Evolutionary conservation across 2,113 vertebrate genomes (phyloP).

Genomic region (Cinclus cinclus): DNA sequence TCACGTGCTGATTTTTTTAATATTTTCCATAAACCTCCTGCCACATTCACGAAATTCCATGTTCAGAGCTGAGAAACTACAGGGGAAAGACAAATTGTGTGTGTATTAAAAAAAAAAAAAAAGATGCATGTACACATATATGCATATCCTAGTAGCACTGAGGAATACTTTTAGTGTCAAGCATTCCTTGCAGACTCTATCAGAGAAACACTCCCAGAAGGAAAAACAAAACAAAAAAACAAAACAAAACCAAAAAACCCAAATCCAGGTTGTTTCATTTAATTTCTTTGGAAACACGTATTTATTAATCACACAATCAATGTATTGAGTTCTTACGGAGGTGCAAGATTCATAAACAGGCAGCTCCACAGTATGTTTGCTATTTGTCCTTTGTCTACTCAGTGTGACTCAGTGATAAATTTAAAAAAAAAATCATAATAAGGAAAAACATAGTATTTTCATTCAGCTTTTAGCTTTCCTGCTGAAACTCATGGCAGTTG

Average conservation of each 20-base stretch:
- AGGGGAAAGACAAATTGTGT: not conserved
- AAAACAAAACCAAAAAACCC: too few species aligned
- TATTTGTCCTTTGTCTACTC: not conserved
- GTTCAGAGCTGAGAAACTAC: not conserved
- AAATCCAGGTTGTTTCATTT: not conserved
- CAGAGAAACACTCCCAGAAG: not conserved
- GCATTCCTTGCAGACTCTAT: not conserved
- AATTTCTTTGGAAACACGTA: not conserved
- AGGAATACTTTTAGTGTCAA: not conserved
- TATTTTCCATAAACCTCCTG: not conserved
- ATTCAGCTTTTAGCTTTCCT: not conserved
- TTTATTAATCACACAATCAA: not conserved
- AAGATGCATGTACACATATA: not conserved
- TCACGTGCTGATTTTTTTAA: not conserved
- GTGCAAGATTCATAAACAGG: not conserved
- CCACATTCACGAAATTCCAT: not conserved
- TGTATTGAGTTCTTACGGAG: not conserved
- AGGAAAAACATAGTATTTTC: not conserved
- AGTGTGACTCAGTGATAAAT: not conserved
- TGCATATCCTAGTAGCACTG: not conserved
- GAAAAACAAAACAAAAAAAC: not conserved
- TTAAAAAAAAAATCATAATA: not conserved
- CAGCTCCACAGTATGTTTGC: not conserved
- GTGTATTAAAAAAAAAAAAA: too few species aligned
- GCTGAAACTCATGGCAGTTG: not conserved